Conservation (phyloP, 2,797 vertebrate species). For the Dromococcyx pavoninus region DNA sequence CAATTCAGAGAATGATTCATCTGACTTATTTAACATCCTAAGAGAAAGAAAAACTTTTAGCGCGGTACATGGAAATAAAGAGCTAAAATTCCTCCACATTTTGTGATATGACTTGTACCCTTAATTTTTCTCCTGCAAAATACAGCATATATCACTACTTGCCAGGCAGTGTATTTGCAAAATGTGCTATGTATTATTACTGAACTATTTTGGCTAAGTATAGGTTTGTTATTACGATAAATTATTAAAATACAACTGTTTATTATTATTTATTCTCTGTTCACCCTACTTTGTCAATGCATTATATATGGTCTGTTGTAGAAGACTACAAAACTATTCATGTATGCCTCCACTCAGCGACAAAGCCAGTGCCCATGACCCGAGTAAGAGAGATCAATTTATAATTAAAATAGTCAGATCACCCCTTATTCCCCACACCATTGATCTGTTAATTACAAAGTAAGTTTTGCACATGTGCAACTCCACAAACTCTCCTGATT, state of each 20-base stretch:
- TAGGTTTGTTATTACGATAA: background rate
- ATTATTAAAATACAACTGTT: background rate
- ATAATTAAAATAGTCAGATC: background rate
- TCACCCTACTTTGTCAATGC: background rate
- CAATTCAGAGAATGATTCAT: background rate
- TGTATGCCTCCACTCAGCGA: background rate
- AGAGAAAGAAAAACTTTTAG: background rate
- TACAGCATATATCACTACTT: background rate
- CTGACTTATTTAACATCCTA: background rate
- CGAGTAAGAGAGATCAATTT: background rate
- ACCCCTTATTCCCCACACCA: background rate
- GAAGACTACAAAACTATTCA: background rate
- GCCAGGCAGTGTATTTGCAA: background rate
- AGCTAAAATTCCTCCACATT: background rate
- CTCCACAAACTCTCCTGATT: background rate
- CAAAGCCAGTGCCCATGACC: background rate
- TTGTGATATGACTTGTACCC: background rate
- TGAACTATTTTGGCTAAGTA: background rate
- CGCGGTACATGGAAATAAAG: background rate
- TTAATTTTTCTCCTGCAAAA: background rate
- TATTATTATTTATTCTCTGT: background rate
- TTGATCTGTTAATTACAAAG: background rate
- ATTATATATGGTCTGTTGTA: background rate
- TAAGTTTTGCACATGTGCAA: background rate
- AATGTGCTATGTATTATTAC: background rate